Evolutionary conservation across 2,888 invertebrate species (phyloP).

Genomic region (Chironomus riparius): DNA sequence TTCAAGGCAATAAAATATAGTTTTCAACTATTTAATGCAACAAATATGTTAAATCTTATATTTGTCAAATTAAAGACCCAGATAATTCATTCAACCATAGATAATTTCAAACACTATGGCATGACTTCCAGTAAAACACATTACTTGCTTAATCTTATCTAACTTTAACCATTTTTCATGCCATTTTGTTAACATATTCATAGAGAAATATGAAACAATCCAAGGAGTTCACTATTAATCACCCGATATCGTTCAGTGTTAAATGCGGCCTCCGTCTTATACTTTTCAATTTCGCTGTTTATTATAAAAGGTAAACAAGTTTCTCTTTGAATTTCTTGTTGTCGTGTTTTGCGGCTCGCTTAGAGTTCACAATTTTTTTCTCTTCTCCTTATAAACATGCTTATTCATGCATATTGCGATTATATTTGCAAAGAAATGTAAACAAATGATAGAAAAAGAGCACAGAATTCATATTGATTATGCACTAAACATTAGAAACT

Average conservation of each 20-base stretch:
- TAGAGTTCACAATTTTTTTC: neutral
- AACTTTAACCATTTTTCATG: neutral
- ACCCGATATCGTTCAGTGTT: neutral
- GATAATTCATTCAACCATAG: too few species aligned
- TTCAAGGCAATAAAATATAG: too few species aligned
- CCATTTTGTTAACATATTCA: neutral
- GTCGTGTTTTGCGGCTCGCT: neutral
- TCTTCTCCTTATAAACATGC: neutral
- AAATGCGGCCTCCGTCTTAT: neutral
- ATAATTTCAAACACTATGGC: too few species aligned
- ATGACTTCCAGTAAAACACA: neutral
- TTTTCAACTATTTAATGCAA: too few species aligned
- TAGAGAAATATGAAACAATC: neutral
- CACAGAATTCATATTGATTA: neutral
- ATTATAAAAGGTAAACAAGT: neutral
- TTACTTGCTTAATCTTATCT: neutral
- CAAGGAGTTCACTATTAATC: neutral
- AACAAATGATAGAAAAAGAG: neutral
- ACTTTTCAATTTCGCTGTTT: neutral
- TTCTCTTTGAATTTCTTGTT: neutral
- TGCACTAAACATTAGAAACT: neutral
- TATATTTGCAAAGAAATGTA: neutral
- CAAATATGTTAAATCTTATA: too few species aligned
- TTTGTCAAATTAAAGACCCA: too few species aligned
- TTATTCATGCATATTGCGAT: neutral